phyloP scores from a whole-genome alignment of 2,113 vertebrate genomes.

The Albula goreensis region DNA sequence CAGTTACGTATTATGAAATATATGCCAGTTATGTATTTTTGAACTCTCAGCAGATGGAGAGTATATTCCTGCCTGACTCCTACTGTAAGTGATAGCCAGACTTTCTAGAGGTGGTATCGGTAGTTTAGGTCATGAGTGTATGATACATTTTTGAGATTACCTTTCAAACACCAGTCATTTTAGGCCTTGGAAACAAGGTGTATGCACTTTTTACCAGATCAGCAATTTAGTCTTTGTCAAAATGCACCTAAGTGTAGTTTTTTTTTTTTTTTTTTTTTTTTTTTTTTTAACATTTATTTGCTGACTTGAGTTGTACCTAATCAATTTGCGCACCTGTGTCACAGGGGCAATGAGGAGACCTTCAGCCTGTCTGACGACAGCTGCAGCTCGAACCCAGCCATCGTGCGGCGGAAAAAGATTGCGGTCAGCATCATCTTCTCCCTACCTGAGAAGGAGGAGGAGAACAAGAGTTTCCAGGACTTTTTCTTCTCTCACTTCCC shows the following conservation, averaged over 20 bases:
- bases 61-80: too few species aligned
- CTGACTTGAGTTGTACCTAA: not conserved
- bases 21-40: not conserved
- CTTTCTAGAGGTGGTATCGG: too few species aligned
- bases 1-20: not conserved
- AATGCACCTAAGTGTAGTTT: too few species aligned
- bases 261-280: not conserved
- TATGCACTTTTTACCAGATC: too few species aligned
- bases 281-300: too few species aligned
- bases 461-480: slow-evolving; percentile 79
- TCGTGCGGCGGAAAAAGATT: slow-evolving; percentile 81
- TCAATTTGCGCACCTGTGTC: slow-evolving; percentile 5
- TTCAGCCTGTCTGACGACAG: slow-evolving; percentile 85
- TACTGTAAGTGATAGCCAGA: too few species aligned
- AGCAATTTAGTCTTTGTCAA: too few species aligned
- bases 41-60: not conserved
- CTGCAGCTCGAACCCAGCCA: slow-evolving; percentile 77
- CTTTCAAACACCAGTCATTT: too few species aligned
- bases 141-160: too few species aligned
- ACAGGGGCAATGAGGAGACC: slow-evolving; percentile 80
- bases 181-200: too few species aligned
- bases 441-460: slow-evolving; percentile 77
- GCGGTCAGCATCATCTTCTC: slow-evolving; percentile 83
- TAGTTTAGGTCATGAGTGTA: too few species aligned
- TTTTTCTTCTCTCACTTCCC: slow-evolving; percentile 91